Evolutionary conservation across 1,140 invertebrate species (phyloP).

Genomic region (Rhopalosiphum maidis): DNA sequence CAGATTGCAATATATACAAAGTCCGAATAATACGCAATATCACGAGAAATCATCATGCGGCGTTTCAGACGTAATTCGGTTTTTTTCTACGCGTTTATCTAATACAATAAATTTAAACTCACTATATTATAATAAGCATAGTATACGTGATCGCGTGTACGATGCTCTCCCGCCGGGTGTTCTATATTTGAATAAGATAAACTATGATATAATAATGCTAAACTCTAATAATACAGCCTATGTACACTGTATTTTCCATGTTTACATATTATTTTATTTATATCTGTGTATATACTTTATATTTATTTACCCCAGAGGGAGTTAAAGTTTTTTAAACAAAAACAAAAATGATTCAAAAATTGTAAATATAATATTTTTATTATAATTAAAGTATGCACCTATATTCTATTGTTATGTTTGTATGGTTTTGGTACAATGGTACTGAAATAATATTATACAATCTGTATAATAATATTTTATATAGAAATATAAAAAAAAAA

Average conservation of each 20-base stretch:
- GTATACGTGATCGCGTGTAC: neutral
- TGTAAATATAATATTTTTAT: neutral
- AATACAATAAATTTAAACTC: neutral
- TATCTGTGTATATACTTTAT: neutral
- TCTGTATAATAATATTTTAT: neutral
- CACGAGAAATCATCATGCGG: neutral
- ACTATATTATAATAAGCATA: neutral
- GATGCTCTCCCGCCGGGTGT: neutral
- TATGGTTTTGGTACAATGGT: too few relatives aligned
- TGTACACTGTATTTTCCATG: neutral
- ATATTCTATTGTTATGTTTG: too few relatives aligned
- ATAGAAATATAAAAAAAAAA: neutral
- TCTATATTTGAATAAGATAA: constrained; percentile 22
- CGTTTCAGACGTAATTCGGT: neutral
- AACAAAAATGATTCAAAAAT: neutral
- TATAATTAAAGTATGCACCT: too few relatives aligned
- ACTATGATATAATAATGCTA: neutral
- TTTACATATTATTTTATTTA: neutral
- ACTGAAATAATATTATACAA: neutral
- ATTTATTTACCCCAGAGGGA: neutral
- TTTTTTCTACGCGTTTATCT: neutral
- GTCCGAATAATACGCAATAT: neutral
- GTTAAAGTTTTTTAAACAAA: neutral
- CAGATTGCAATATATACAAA: neutral
- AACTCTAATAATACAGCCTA: neutral